Evolutionary conservation across 1,140 invertebrate genomes (phyloP), one percentile per base, ranked within the genome.

Genomic region (Amphibalanus amphitrite): DNA sequence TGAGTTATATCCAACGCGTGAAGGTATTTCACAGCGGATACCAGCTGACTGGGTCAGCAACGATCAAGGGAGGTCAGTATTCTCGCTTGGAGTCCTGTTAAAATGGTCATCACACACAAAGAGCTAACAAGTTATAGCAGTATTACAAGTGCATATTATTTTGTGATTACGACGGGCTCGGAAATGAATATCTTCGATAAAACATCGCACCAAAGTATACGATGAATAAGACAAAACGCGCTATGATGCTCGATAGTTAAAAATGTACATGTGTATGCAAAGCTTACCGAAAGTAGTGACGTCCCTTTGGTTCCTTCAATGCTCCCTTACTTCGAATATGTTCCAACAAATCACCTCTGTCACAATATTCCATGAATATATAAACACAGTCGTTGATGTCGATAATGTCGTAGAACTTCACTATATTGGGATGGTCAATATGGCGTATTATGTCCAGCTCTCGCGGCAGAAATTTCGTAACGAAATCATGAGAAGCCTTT

Each of bases 281-380:
- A n/a, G n/a, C 64, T 65, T 26, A 65, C 64, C 64, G 64, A 65
- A 65, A 65, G n/a, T 65, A 65, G 20, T n/a, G 20, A 3, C 64
- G 64, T 10, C 23, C 64, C 6, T 26, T 23, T 3, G 64, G 26
- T 65, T 65, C 64, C 20, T 65, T 26, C 26, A 65, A 6, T 6
- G 26, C 64, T 10, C 64, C 64, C 23, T 65, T 23, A 23, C 26
- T 65, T 65, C 26, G 4, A 6, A 65, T 65, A 23, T 65, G 64
- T 26, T 65, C 23, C 64, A 65, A 25, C 64, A 65, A 23, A 23
- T 65, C 64, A 4, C 64, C 64, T 65, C 26, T 65, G 6, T 65
- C 79, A 70, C 85, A 86, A 68, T 82, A 82, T 74, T 87, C 85
- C 86, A 87, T 88, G 69, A 87, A 82, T 71, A 88, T 84, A 76